Percentiles rank a stretch among this genome's conserved stretches.
Evolutionary conservation across 2,113 vertebrate species (phyloP).

Genomic region (Illadopsis cleaveri): DNA sequence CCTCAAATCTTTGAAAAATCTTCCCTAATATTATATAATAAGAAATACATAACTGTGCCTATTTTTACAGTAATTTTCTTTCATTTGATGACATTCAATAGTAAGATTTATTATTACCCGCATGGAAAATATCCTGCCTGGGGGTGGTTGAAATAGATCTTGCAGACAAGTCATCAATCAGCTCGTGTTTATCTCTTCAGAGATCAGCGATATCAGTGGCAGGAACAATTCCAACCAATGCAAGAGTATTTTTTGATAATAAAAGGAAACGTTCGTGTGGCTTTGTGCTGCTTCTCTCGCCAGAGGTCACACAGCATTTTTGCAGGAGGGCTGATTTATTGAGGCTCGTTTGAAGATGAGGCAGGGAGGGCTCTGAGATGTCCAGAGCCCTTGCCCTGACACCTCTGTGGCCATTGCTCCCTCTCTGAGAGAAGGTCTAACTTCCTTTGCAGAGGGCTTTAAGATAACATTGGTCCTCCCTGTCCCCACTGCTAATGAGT

Average conservation of each 20-base stretch:
- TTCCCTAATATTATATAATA: slow-evolving; percentile 27
- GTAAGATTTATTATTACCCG: slow-evolving; percentile 63
- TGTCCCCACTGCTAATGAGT: background rate
- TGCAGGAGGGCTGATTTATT: slow-evolving; percentile 3
- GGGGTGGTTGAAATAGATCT: slow-evolving; percentile 60
- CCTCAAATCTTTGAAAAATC: background rate
- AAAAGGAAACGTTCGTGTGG: slow-evolving; percentile 50
- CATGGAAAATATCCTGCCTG: slow-evolving; percentile 65
- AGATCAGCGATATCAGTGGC: slow-evolving; percentile 50
- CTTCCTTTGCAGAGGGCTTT: background rate
- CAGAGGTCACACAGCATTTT: slow-evolving; percentile 18
- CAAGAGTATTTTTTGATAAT: slow-evolving; percentile 48
- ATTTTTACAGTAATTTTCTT: slow-evolving; percentile 59
- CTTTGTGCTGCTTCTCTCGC: background rate
- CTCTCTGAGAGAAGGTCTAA: background rate
- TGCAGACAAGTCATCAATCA: slow-evolving; percentile 66
- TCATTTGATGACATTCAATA: slow-evolving; percentile 49
- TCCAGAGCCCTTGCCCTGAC: background rate
- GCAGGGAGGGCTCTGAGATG: background rate
- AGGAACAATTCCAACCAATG: slow-evolving; percentile 55
- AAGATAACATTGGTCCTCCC: background rate
- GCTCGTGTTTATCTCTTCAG: slow-evolving; percentile 49
- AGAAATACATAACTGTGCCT: slow-evolving; percentile 48
- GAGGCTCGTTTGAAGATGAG: background rate
- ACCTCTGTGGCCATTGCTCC: background rate